phyloP scores from a whole-genome alignment of 2,797 vertebrate genomes.

The Pseudomugil tenellus region DNA sequence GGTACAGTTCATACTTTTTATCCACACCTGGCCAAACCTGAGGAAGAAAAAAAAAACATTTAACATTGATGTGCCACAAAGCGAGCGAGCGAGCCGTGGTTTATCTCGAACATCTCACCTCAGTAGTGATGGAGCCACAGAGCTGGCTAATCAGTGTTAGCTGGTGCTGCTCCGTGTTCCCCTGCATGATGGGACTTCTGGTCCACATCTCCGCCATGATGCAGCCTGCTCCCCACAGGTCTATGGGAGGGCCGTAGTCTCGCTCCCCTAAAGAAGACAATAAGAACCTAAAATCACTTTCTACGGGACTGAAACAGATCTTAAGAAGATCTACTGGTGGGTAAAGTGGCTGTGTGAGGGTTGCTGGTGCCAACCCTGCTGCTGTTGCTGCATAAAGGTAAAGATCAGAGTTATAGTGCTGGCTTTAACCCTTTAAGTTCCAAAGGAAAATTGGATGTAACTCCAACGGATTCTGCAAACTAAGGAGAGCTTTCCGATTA shows the following conservation, averaged over 20 bases:
- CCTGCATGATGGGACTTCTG: conserved; percentile 98
- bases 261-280: conserved; percentile 85
- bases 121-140: conserved; percentile 94
- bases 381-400: no score
- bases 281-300: not conserved
- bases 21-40: conserved; percentile 96
- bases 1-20: conserved; percentile 95
- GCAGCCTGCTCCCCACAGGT: conserved; percentile 96
- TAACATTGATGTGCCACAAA: no score
- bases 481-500: no score
- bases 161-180: conserved; percentile 98
- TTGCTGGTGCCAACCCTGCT: no score
- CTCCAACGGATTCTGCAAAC: no score
- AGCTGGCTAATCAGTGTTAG: conserved; percentile 98
- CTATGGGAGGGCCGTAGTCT: conserved; percentile 97
- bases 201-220: conserved; percentile 99
- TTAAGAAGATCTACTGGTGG: no score
- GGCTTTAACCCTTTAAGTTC: not conserved
- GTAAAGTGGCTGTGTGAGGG: no score
- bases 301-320: no score
- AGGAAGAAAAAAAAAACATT: no score
- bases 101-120: conserved; percentile 85
- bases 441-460: no score
- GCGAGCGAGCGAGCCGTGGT: no score
- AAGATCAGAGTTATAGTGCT: not conserved